Conservation (phyloP, 2,797 vertebrate species). For the Acanthiza pusilla region DNA sequence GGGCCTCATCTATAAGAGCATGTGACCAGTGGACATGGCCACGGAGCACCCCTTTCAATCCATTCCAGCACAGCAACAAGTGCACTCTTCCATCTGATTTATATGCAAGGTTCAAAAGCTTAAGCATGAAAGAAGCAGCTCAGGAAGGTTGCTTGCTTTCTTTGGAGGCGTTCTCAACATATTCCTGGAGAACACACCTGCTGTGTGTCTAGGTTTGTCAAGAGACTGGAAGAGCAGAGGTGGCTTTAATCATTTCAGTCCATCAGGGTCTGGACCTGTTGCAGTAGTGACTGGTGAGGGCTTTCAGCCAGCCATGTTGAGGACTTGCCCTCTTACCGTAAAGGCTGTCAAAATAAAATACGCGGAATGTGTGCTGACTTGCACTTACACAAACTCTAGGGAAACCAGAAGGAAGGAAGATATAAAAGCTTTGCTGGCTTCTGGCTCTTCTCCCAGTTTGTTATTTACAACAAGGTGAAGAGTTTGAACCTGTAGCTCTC, state of each 20-base stretch:
- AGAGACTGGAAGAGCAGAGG: neutral
- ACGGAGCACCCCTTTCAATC: neutral
- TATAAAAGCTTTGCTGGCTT: neutral
- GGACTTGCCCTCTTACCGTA: neutral
- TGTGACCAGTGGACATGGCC: neutral
- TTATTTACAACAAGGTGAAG: conserved; percentile 33
- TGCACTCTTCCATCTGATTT: neutral
- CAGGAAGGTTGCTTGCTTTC: neutral
- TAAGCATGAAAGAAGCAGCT: neutral
- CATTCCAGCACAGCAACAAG: neutral
- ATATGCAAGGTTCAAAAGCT: neutral
- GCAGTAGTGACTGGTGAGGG: neutral
- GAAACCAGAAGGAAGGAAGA: conserved; percentile 32
- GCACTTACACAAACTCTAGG: neutral
- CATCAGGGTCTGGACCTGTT: neutral
- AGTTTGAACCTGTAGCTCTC: conserved; percentile 28
- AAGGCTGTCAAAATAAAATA: conserved; percentile 7
- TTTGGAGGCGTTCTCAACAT: neutral
- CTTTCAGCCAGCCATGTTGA: neutral
- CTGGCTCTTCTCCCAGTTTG: conserved; percentile 40
- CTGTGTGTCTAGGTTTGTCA: neutral
- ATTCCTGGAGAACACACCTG: neutral
- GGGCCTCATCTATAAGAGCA: neutral
- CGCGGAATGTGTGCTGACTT: neutral
- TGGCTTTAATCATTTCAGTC: neutral